These are phyloP conservation scores for Apostichopus leukothele DNA, from an alignment of 53 echinoderm and acorn worm species.

Conservation along the genomic window DNA sequence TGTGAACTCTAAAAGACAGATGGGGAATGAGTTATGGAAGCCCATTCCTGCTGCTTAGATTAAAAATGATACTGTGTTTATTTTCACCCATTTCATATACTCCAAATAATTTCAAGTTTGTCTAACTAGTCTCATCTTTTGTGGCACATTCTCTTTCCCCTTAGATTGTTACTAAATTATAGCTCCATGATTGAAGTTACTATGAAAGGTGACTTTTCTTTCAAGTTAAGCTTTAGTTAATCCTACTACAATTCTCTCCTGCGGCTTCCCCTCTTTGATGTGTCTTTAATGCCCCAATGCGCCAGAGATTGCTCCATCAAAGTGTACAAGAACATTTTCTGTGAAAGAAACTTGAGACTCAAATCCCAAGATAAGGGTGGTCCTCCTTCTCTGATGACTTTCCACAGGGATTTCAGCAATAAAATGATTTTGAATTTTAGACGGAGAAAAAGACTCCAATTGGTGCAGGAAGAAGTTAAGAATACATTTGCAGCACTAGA, in stretches of 20 bases:
- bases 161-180: not conserved
- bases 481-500: not conserved
- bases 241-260: conserved; percentile 11
- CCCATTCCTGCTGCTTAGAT: conserved; percentile 17
- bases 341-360: conserved; percentile 32
- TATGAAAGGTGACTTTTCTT: not conserved
- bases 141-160: not conserved
- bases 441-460: not conserved
- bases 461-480: not conserved
- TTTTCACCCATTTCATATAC: conserved; percentile 27
- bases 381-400: conserved; percentile 7
- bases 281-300: conserved; percentile 39
- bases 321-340: conserved; percentile 14
- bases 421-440: conserved; percentile 22
- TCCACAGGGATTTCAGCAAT: conserved; percentile 2
- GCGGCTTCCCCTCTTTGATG: conserved; percentile 27
- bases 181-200: too few relatives aligned
- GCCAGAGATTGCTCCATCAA: not conserved
- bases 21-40: conserved; percentile 1
- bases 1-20: not conserved
- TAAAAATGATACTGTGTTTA: conserved; percentile 14
- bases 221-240: not conserved
- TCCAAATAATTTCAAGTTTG: not conserved
- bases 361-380: conserved; percentile 31
- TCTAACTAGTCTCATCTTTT: not conserved